A percentile compares a stretch with the other conserved stretches of the same genome.
These are phyloP conservation scores for Tachuris rubrigastra DNA, from an alignment of 2,113 vertebrate genomes.

Conservation along the genomic window DNA sequence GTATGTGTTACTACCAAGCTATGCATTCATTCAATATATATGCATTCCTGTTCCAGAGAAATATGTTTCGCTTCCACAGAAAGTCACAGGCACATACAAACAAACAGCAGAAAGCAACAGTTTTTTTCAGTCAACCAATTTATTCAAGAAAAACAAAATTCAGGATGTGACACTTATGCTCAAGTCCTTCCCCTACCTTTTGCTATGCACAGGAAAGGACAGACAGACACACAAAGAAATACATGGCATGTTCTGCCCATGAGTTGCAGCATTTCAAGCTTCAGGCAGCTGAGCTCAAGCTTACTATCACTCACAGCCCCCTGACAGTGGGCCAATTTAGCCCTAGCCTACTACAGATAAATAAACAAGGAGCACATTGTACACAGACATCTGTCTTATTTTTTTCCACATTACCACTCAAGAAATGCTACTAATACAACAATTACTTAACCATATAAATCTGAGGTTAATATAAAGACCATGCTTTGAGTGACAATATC, in stretches of 20 bases:
- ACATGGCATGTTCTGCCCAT: rapidly evolving
- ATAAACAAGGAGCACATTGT: neutral
- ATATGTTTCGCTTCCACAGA: rapidly evolving
- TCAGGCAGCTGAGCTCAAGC: neutral
- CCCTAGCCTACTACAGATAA: neutral
- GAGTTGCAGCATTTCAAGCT: neutral
- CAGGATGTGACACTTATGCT: rapidly evolving
- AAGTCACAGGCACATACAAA: neutral
- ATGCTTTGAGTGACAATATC: constrained; percentile 36
- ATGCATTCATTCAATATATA: neutral
- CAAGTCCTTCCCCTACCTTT: neutral
- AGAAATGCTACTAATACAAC: constrained; percentile 45
- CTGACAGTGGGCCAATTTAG: neutral
- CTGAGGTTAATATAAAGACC: constrained; percentile 48
- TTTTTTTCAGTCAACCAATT: neutral
- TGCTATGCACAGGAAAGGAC: neutral
- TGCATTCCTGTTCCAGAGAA: neutral
- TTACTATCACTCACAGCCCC: neutral
- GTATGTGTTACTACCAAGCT: neutral
- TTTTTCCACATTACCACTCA: neutral
- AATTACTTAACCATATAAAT: constrained; percentile 55
- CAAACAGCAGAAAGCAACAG: neutral
- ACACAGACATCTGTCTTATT: neutral
- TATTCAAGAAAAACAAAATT: neutral
- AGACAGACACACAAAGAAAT: neutral